Evolutionary conservation across 1,140 invertebrate genomes (phyloP), one percentile per base, ranked within the genome.

Genomic region (Leptinotarsa texana): DNA sequence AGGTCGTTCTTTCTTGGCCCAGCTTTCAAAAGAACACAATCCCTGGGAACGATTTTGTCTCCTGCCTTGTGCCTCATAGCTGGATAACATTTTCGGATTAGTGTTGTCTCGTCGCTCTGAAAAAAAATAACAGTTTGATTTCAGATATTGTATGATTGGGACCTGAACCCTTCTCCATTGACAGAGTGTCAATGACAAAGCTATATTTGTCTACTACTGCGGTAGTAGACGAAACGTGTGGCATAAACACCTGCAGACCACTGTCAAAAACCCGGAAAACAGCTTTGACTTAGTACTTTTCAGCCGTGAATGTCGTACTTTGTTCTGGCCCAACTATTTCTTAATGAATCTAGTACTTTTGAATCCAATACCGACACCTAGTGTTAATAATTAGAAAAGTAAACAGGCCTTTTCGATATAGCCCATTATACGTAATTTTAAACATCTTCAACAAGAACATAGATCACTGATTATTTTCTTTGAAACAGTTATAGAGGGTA

Each of bases 11-110:
- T 95, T 77, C 91, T 89, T 80, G 88, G 91, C 79, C 95, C 92
- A 80, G 95, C 96, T 81, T 94, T 93, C 72, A 96, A 87, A 71
- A 96, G 87, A 66, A 98, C 95, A 86, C 96, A 98, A 86, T 98
- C 96, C 73, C 93, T 88, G 11, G 94, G 92, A 83, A 90, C 87
- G 69, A 99, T 92, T 42, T 95, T 88, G 85, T 98, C 97, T 6
- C 94, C 95, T 79, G 91, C 91, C 18, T 88, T 88, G 49, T 77
- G 96, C 73, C 88, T 89, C 92, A 98, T 98, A 66, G 94, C 92
- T 74, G 92, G 89, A 86, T 95, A 98, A 87, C 96, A 98, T 61
- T 90, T 92, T 76, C 95, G 89, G 78, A 90, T 75, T 8, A 92
- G 90, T 51, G 89, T 89, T 13, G 88, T 88, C 84, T 94, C 92